Percentiles rank a stretch among this genome's conserved stretches.
Conservation (phyloP, 1,140 invertebrate species). For the Pseudomyrmex sp. region DNA sequence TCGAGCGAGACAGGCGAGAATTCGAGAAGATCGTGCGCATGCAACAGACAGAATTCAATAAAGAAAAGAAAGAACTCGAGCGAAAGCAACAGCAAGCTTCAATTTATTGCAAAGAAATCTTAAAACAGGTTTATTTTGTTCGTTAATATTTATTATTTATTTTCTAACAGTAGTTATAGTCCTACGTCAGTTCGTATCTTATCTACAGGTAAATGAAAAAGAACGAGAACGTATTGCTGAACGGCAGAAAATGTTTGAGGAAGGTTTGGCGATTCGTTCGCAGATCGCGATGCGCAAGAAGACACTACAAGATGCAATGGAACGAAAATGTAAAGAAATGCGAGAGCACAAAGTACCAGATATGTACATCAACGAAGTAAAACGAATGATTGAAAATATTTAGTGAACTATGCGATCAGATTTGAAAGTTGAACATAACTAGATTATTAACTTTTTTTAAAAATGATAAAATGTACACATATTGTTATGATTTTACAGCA, state of each 20-base stretch:
- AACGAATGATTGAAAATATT: constrained; percentile 79
- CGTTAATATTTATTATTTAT: background rate
- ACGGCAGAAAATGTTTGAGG: constrained; percentile 87
- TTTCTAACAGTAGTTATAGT: background rate
- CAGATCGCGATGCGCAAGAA: constrained; percentile 86
- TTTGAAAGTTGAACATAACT: background rate
- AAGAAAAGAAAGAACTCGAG: constrained; percentile 81
- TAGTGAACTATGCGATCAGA: constrained; percentile 60
- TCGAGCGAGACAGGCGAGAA: constrained; percentile 87
- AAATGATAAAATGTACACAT: background rate
- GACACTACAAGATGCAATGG: constrained; percentile 86
- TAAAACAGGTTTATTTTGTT: constrained; percentile 77
- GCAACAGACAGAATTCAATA: constrained; percentile 80
- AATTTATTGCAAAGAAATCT: constrained; percentile 78
- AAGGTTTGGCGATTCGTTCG: constrained; percentile 87
- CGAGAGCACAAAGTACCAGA: constrained; percentile 81
- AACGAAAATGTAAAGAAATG: constrained; percentile 87
- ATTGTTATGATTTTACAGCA: background rate
- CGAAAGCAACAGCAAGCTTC: constrained; percentile 77
- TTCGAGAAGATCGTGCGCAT: constrained; percentile 85
- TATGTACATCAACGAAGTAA: constrained; percentile 82
- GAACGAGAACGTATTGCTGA: constrained; percentile 87
- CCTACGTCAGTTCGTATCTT: background rate
- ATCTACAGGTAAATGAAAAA: constrained; percentile 88
- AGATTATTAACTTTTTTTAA: background rate